Evolutionary conservation across 2,888 invertebrate genomes (phyloP).

Genomic region (Parapristionchus giblindavisi): DNA sequence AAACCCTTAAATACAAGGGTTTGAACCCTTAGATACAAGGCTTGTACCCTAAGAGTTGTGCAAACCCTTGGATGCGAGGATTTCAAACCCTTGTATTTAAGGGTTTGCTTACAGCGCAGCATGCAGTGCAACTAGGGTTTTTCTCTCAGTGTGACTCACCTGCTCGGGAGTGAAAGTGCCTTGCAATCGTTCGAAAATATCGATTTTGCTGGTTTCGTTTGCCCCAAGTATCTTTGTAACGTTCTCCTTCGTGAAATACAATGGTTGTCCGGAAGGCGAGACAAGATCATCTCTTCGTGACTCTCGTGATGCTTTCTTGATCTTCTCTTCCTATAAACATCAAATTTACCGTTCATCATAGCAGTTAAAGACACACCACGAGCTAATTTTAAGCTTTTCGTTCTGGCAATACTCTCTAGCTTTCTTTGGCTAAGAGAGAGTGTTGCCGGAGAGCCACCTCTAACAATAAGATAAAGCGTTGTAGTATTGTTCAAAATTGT

Average conservation of each 20-base stretch:
- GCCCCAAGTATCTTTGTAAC: constrained; percentile 48
- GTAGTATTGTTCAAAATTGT: no score
- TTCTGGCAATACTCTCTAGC: constrained; percentile 15
- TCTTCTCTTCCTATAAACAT: constrained; percentile 37
- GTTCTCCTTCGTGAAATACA: constrained; percentile 61
- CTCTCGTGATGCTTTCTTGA: constrained; percentile 12
- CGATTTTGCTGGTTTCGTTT: constrained; percentile 58
- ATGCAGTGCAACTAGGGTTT: no score
- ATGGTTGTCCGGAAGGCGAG: constrained; percentile 49
- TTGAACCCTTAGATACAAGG: not conserved
- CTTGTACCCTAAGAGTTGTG: no score
- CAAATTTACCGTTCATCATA: not conserved
- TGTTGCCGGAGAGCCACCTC: no score
- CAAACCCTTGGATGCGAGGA: not conserved
- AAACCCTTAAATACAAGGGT: no score
- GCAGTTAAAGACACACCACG: no score
- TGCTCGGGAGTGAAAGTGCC: constrained; percentile 60
- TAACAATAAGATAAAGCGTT: no score
- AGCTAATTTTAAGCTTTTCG: constrained; percentile 5
- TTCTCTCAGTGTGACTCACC: no score
- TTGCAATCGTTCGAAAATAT: constrained; percentile 61
- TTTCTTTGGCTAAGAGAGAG: no score
- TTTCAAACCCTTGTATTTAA: no score
- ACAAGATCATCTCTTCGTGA: constrained; percentile 12
- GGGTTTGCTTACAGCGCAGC: no score